Evolutionary conservation across 2,888 invertebrate genomes (phyloP), one percentile per base, ranked within the genome.

Genomic region (Rhorus exstirpatorius): DNA sequence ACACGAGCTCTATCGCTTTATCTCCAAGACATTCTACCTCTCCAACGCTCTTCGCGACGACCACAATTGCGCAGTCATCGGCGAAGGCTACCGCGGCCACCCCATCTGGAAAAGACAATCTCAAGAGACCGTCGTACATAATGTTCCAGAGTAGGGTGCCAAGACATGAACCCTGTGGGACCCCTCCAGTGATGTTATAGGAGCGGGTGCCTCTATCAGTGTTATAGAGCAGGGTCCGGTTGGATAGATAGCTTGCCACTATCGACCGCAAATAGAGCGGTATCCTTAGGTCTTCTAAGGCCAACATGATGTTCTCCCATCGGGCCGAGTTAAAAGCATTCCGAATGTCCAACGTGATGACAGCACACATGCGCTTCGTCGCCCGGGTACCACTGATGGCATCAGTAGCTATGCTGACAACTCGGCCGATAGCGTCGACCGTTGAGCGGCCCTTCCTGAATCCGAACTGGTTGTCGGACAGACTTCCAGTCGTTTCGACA

Each of bases 61-160:
- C 58, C 0, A 68, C 58, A 1, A 76, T 6, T 1, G 3, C 46
- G 2, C 10, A n/a, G 8, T 46, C 46, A 14, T 46, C 46, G 1
- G 46, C 46, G 14, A 65, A 77, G 6, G 21, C 68, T 44, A 60
- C 68, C 26, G 70, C 24, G 4, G 3, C 31, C 19, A 31, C 68
- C 0, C 41, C 79, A 1, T 31, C 41, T 0, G 68, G 74, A 0
- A 74, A 60, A 0, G 10, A 7, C n/a, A 55, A 51, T 1, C 38
- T 46, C 0, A 80, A 58, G 12, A 80, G 51, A 3, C 68, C 80
- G 17, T 80, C 76, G 24, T 80, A 75, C 70, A 70, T 46, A 14
- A 82, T 12, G 35, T 82, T 72, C 65, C 77, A 81, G 7, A 77
- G 10, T 8, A 81, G 8, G 6, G 74, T 60, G 4, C 65, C 79